These are phyloP conservation scores for Melanostoma mellinum DNA, from an alignment of 2,888 invertebrate genomes.

Conservation along the genomic window DNA sequence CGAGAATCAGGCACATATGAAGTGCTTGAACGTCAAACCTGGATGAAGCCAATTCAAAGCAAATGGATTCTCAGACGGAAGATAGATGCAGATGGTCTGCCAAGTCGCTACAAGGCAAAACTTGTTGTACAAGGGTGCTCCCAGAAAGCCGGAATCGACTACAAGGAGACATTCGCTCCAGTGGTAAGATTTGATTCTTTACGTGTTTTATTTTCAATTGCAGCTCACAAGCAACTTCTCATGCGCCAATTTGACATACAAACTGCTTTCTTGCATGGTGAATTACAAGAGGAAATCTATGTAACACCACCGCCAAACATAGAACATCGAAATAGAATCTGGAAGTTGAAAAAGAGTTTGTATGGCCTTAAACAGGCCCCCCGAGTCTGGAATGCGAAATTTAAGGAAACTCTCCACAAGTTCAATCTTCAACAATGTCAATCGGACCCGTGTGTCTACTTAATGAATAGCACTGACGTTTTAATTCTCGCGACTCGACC, in stretches of 20 bases:
- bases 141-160: slow-evolving; percentile 2
- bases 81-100: background rate
- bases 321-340: background rate
- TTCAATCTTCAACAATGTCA: background rate
- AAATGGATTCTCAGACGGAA: slow-evolving; percentile 2
- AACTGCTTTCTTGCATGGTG: slow-evolving; percentile 12
- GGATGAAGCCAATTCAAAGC: background rate
- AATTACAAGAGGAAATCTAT: slow-evolving; percentile 4
- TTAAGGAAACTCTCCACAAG: background rate
- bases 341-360: background rate
- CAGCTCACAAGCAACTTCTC: slow-evolving; percentile 14
- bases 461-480: slow-evolving; percentile 1
- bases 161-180: slow-evolving; percentile 4
- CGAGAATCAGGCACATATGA: slow-evolving; percentile 2
- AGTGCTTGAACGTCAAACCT: slow-evolving; percentile 1
- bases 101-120: background rate
- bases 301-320: background rate
- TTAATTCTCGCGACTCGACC: background rate
- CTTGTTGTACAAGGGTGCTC: background rate
- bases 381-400: slow-evolving; percentile 14
- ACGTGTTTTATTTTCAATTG: slow-evolving; percentile 7
- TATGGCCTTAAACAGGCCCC: slow-evolving; percentile 10
- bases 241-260: slow-evolving; percentile 28
- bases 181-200: slow-evolving; percentile 8
- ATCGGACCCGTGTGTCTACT: slow-evolving; percentile 14